Percentiles rank a stretch among this genome's conserved stretches.
Conservation (phyloP, 2,113 vertebrate genomes). For the Mobula birostris region DNA sequence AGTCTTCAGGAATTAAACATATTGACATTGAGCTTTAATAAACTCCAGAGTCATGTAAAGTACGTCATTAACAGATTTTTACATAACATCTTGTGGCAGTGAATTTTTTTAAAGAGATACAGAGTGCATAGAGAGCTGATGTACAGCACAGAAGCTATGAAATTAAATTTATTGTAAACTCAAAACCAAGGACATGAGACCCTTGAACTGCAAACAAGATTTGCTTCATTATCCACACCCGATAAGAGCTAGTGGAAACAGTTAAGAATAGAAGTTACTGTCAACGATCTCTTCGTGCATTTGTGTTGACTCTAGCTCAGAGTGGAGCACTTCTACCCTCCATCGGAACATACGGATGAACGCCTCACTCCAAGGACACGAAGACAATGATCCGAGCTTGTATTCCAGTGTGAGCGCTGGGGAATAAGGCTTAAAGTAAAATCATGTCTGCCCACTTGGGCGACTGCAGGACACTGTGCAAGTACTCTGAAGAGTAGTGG, state of each 20-base stretch:
- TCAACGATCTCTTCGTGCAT: background rate
- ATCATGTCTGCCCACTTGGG: background rate
- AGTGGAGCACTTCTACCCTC: background rate
- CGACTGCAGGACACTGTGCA: background rate
- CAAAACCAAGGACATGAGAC: background rate
- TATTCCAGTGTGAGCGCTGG: no score
- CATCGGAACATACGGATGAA: no score
- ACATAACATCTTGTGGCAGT: background rate
- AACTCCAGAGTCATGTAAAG: background rate
- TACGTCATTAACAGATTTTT: background rate
- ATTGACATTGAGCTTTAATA: slow-evolving; percentile 14
- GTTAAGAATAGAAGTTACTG: background rate
- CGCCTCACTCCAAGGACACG: background rate
- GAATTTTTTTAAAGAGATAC: background rate
- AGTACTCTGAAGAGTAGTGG: background rate
- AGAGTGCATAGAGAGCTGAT: background rate
- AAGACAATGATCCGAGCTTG: background rate
- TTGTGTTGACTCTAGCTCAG: background rate
- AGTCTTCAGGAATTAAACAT: background rate
- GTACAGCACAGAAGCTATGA: background rate
- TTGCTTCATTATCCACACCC: background rate
- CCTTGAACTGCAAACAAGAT: slow-evolving; percentile 4
- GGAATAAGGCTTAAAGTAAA: background rate
- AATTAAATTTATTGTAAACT: background rate
- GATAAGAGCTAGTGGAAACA: background rate